A percentile compares a stretch with the other conserved stretches of the same genome.
These are phyloP conservation scores for Neoseiulus cucumeris DNA, from an alignment of 1,140 invertebrate genomes.

Conservation along the genomic window DNA sequence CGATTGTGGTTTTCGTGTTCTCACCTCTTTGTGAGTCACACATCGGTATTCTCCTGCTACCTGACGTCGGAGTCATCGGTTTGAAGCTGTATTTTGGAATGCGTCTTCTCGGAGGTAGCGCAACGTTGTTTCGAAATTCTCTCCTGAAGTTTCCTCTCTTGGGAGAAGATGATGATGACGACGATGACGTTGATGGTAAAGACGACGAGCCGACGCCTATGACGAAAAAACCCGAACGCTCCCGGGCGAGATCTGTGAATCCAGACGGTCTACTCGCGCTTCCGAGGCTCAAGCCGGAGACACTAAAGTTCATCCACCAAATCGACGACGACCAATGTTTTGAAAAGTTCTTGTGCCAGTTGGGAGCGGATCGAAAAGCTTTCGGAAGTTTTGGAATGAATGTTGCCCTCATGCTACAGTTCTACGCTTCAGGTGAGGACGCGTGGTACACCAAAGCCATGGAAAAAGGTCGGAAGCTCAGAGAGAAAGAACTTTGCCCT, in stretches of 20 bases:
- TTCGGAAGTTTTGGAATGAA: background rate
- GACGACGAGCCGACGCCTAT: background rate
- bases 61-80: background rate
- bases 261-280: background rate
- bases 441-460: background rate
- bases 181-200: background rate
- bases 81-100: background rate
- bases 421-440: background rate
- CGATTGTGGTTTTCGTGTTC: too few relatives aligned
- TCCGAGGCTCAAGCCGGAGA: background rate
- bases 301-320: background rate
- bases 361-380: background rate
- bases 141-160: background rate
- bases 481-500: background rate
- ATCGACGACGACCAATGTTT: conserved; percentile 5
- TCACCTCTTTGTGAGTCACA: too few relatives aligned
- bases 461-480: background rate
- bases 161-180: background rate
- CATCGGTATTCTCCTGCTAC: background rate
- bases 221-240: background rate
- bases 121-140: background rate
- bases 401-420: background rate
- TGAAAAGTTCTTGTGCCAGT: background rate
- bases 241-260: background rate
- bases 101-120: background rate